Percentiles rank a stretch among this genome's conserved stretches.
phyloP scores from a whole-genome alignment of 2,888 invertebrate species.

The Nomada goodeniana region DNA sequence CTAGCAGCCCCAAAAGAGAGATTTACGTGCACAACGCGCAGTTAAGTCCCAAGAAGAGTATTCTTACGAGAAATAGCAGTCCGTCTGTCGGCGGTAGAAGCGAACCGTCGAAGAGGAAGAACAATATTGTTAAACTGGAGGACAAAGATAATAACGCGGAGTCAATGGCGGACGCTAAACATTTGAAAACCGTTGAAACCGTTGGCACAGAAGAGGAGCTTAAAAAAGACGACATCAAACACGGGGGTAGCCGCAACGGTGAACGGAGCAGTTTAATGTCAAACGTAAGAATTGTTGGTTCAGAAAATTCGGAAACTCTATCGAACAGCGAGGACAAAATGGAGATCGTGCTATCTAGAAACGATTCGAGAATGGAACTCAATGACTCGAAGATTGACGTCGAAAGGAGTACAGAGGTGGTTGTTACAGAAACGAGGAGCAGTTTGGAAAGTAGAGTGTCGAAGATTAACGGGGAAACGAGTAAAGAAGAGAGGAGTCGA shows the following conservation, averaged over 20 bases:
- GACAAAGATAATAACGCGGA: neutral
- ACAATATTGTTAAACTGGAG: neutral
- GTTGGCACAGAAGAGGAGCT: neutral
- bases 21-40: slow-evolving; percentile 77
- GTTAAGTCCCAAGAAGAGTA: slow-evolving; percentile 81
- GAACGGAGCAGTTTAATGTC: neutral
- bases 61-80: slow-evolving; percentile 71
- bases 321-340: neutral
- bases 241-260: neutral
- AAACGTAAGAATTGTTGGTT: neutral
- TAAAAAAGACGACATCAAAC: slow-evolving; percentile 23
- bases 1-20: slow-evolving; percentile 76
- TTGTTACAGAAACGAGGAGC: slow-evolving; percentile 2
- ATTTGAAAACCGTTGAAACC: neutral
- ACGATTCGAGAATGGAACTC: neutral
- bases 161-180: neutral
- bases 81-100: slow-evolving; percentile 33
- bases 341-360: neutral
- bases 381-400: neutral
- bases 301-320: neutral
- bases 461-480: neutral
- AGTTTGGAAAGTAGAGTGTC: neutral
- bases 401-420: neutral
- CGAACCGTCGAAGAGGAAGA: slow-evolving; percentile 42
- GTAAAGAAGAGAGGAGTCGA: neutral